A percentile compares a stretch with the other conserved stretches of the same genome.
phyloP scores from a whole-genome alignment of 2,113 vertebrate genomes.

The Stegostoma tigrinum region DNA sequence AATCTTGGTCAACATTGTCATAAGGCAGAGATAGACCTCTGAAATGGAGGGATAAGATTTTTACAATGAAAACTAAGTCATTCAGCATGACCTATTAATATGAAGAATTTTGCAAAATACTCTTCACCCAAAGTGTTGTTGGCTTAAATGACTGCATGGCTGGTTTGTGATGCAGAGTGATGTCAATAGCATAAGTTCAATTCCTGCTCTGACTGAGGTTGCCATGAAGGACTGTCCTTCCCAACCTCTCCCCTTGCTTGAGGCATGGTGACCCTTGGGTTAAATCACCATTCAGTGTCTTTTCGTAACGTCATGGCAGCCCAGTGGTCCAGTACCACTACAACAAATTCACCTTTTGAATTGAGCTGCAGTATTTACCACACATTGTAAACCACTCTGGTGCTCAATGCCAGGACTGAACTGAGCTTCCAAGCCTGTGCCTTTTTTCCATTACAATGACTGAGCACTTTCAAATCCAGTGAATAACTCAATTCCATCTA shows the following conservation, averaged over 20 bases:
- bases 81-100: not conserved
- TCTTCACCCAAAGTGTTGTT: not conserved
- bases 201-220: too few species aligned
- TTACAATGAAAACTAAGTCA: not conserved
- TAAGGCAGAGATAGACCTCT: not conserved
- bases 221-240: too few species aligned
- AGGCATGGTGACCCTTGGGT: too few species aligned
- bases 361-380: not conserved
- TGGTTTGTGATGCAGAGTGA: too few species aligned
- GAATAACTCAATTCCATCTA: not conserved
- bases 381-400: not conserved
- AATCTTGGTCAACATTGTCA: not conserved
- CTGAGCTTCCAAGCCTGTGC: not conserved
- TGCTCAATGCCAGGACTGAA: not conserved
- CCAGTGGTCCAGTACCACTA: too few species aligned
- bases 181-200: too few species aligned
- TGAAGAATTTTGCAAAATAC: not conserved
- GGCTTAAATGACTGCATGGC: too few species aligned
- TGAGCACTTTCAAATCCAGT: not conserved
- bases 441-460: not conserved
- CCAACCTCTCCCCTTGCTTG: too few species aligned
- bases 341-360: too few species aligned
- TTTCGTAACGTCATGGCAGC: too few species aligned
- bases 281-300: too few species aligned
- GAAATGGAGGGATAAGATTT: not conserved